Conservation (phyloP, 2,888 invertebrate species). For the Leptura quadrifasciata region DNA sequence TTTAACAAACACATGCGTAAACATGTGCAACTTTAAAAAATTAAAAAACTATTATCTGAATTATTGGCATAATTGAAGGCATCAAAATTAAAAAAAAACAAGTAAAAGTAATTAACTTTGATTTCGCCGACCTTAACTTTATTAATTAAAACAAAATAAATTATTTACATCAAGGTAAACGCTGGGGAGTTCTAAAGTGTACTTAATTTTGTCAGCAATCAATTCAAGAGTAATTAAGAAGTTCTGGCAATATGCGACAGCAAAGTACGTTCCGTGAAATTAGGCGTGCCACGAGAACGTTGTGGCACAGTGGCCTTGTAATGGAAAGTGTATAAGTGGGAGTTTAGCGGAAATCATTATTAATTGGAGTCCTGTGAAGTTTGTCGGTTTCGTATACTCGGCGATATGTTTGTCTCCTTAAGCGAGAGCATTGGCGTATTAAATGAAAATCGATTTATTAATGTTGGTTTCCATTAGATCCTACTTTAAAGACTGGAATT, state of each 20-base stretch:
- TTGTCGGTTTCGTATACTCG: background rate
- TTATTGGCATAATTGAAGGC: background rate
- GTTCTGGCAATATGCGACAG: conserved; percentile 25
- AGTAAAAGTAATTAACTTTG: background rate
- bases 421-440: background rate
- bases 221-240: conserved; percentile 21
- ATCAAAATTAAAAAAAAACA: background rate
- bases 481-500: too few species aligned
- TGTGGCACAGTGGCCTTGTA: conserved; percentile 17
- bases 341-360: conserved; percentile 19
- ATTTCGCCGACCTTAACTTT: background rate
- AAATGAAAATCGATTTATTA: too few species aligned
- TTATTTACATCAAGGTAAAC: background rate
- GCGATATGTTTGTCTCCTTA: background rate
- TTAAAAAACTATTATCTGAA: too few species aligned
- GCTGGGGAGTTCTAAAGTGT: background rate
- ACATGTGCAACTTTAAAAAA: too few species aligned
- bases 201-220: conserved; percentile 4
- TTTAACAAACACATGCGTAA: too few species aligned
- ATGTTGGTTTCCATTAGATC: too few species aligned
- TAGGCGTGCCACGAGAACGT: conserved; percentile 16
- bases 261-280: conserved; percentile 19
- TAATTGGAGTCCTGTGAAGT: conserved; percentile 11
- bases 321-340: conserved; percentile 9
- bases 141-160: conserved; percentile 7